phyloP scores from a whole-genome alignment of 2,797 vertebrate genomes.

The Malurus splendens region DNA sequence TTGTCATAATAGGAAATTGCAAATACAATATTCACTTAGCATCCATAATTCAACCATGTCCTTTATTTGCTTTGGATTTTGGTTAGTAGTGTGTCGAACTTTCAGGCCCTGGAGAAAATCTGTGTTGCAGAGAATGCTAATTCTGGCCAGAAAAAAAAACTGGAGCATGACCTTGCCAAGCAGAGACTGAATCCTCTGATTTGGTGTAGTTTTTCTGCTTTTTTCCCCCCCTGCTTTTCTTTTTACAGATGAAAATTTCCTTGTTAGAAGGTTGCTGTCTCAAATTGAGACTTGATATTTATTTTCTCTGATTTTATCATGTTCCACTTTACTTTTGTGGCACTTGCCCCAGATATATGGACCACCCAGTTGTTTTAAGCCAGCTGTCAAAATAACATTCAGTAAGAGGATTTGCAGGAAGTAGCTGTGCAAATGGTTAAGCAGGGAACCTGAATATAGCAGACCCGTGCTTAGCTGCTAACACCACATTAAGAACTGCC shows the following conservation, averaged over 20 bases:
- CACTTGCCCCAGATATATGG: not conserved
- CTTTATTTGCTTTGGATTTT: conserved; percentile 4
- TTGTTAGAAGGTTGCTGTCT: not conserved
- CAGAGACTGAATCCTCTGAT: not conserved
- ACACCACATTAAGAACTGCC: not conserved
- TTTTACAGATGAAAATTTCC: not conserved
- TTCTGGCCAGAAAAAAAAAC: not conserved
- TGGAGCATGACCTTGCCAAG: not conserved
- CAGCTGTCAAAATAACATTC: conserved; percentile 33
- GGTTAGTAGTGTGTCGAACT: not conserved
- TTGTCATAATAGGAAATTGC: conserved; percentile 9
- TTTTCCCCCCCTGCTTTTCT: not conserved
- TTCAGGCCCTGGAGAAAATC: not conserved
- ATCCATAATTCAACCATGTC: not conserved
- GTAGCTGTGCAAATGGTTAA: not conserved
- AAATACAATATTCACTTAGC: not conserved
- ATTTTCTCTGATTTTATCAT: not conserved
- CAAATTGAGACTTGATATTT: not conserved
- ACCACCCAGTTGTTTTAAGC: conserved; percentile 23
- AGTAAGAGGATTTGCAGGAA: not conserved
- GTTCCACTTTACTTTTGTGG: not conserved
- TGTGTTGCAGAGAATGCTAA: not conserved
- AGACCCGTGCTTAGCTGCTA: not conserved
- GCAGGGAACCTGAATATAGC: not conserved
- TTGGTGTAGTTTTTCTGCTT: not conserved